phyloP scores from a whole-genome alignment of 1,140 invertebrate species.

The Aphelenchoides fujianensis region DNA sequence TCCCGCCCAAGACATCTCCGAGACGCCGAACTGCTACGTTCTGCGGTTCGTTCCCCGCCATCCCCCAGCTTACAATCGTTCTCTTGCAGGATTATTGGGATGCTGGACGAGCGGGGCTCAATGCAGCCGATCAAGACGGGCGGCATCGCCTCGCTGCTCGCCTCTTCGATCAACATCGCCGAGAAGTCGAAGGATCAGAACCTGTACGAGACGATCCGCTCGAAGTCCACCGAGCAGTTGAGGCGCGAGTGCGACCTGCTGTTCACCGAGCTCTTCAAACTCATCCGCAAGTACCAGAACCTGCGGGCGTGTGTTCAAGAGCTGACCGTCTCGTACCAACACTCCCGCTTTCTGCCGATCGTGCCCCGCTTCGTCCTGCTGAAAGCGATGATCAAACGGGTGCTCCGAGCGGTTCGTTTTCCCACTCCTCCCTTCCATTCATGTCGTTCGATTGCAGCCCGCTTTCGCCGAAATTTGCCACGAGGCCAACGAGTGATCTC shows the following conservation, averaged over 20 bases:
- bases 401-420: slow-evolving; percentile 85
- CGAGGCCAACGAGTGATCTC: slow-evolving; percentile 65
- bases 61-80: slow-evolving; percentile 64
- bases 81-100: slow-evolving; percentile 80
- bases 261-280: slow-evolving; percentile 84
- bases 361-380: slow-evolving; percentile 86
- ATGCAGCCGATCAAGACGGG: slow-evolving; percentile 80
- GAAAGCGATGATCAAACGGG: slow-evolving; percentile 90
- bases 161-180: slow-evolving; percentile 37
- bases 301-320: slow-evolving; percentile 80
- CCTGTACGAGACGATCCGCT: slow-evolving; percentile 65
- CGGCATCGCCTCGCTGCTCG: slow-evolving; percentile 67
- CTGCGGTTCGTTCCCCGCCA: slow-evolving; percentile 66
- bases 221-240: slow-evolving; percentile 85
- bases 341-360: slow-evolving; percentile 84
- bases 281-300: slow-evolving; percentile 84
- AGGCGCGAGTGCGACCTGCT: slow-evolving; percentile 87
- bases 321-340: slow-evolving; percentile 79
- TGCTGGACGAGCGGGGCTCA: slow-evolving; percentile 72
- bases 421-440: too few species aligned
- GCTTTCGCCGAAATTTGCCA: slow-evolving; percentile 93
- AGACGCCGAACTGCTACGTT: slow-evolving; percentile 83
- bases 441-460: too few species aligned
- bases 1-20: slow-evolving; percentile 75
- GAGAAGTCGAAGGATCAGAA: slow-evolving; percentile 46